Evolutionary conservation across 1,140 invertebrate genomes (phyloP), one percentile per base, ranked within the genome.

Genomic region (Heliconius melpomene): DNA sequence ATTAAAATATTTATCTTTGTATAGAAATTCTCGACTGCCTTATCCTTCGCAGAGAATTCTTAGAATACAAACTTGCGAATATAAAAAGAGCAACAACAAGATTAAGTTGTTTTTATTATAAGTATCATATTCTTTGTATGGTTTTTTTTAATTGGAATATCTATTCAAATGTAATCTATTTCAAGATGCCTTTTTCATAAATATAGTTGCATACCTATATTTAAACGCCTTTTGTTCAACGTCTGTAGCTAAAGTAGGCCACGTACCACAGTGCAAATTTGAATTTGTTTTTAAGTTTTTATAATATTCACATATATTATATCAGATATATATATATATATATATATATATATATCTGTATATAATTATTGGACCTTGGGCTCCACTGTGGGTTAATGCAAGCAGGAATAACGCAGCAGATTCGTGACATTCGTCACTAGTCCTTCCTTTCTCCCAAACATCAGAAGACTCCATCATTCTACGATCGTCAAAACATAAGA

Each of bases 211-310:
- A 66, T 23, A 29, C 16, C 26, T 66, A 13, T 66, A 66, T 66
- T 66, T 66, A 66, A 66, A 26, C 60, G 60, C 60, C 23, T 66
- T 66, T 66, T 66, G 60, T 66, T 66, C 60, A 66, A 66, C 11
- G 16, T 66, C 8, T 66, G 23, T 16, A 66, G 60, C 9, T 16
- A 26, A 29, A 66, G 60, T 29, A 26, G 60, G 60, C 60, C 60
- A 7, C 26, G 60, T 66, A 66, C 23, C 60, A 66, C 11, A 74
- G 2, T 16, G 29, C 60, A 66, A 66, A 29, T 52, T 66, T 66
- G 26, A 66, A 46, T 46, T 46, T 46, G 40, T 60, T 60, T 60
- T 60, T 23, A 66, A 66, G 3, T 66, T 66, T 66, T 8, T 66
- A 29, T 26, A 7, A 6, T 52, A 52, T 52, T 52, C 18, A 2